Evolutionary conservation across 1,140 invertebrate genomes (phyloP).

Genomic region (Nymphalis io): DNA sequence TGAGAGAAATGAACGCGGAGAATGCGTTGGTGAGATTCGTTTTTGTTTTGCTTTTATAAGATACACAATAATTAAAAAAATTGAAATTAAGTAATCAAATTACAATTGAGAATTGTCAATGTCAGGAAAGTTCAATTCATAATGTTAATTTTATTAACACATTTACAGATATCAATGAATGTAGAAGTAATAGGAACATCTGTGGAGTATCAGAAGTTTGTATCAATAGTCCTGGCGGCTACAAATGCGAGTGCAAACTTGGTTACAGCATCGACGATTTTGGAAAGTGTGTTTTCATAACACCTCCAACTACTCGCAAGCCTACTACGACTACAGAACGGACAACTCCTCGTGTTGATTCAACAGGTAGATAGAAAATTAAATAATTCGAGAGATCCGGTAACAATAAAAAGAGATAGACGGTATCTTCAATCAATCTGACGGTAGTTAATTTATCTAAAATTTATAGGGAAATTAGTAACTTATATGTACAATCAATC

Average conservation of each 20-base stretch:
- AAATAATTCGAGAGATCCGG: too few species aligned
- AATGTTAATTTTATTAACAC: background rate
- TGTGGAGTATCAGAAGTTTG: constrained; percentile 91
- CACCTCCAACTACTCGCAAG: constrained; percentile 35
- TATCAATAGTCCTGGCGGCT: constrained; percentile 85
- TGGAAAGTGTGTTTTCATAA: constrained; percentile 53
- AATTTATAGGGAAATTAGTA: too few species aligned
- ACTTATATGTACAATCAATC: too few species aligned
- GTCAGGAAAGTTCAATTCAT: background rate
- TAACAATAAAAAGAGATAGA: too few species aligned
- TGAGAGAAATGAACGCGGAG: constrained; percentile 58
- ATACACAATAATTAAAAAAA: background rate
- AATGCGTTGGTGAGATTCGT: constrained; percentile 65
- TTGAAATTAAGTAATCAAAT: background rate
- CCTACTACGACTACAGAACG: constrained; percentile 44
- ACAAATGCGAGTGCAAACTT: constrained; percentile 78
- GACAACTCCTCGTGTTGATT: constrained; percentile 25
- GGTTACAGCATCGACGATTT: constrained; percentile 61
- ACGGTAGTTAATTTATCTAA: too few species aligned
- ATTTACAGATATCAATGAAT: constrained; percentile 94
- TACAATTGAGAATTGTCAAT: background rate
- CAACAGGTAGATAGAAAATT: background rate
- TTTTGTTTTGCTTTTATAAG: background rate
- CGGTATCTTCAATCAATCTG: too few species aligned
- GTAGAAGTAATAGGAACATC: constrained; percentile 88